Percentiles rank a stretch among this genome's conserved stretches.
Conservation (phyloP, 2,888 invertebrate genomes). For the Suillia variegata region DNA sequence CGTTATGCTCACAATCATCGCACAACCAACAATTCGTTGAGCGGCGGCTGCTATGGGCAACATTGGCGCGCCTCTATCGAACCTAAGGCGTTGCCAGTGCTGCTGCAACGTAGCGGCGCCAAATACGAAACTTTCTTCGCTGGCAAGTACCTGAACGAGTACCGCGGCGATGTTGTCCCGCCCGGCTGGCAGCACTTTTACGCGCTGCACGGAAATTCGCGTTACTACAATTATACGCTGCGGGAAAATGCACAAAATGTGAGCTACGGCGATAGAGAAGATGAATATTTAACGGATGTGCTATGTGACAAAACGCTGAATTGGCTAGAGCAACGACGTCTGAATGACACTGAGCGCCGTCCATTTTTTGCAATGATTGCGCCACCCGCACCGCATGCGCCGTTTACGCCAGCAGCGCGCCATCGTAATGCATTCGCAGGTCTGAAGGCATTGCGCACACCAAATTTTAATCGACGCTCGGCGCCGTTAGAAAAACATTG, state of each 20-base stretch:
- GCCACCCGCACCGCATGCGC: conserved; percentile 86
- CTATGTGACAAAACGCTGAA: conserved; percentile 63
- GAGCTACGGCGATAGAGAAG: conserved; percentile 67
- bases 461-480: conserved; percentile 69
- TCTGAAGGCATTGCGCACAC: conserved; percentile 69
- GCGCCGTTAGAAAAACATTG: conserved; percentile 77
- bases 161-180: conserved; percentile 70
- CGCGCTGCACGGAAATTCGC: conserved; percentile 88
- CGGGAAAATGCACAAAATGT: conserved; percentile 78
- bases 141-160: conserved; percentile 93
- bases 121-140: conserved; percentile 91
- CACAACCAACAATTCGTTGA: conserved; percentile 77
- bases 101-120: conserved; percentile 66
- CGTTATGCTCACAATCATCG: conserved; percentile 82
- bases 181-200: conserved; percentile 87
- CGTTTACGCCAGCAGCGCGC: conserved; percentile 80
- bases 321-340: conserved; percentile 34
- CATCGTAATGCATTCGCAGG: conserved; percentile 69
- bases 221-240: conserved; percentile 88
- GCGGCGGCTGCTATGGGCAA: conserved; percentile 76
- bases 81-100: conserved; percentile 69
- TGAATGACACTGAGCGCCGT: conserved; percentile 10
- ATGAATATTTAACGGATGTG: conserved; percentile 81
- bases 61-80: conserved; percentile 74
- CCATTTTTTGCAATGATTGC: conserved; percentile 83